Conservation (phyloP, 2,797 vertebrate genomes). For the Limosa lapponica region DNA sequence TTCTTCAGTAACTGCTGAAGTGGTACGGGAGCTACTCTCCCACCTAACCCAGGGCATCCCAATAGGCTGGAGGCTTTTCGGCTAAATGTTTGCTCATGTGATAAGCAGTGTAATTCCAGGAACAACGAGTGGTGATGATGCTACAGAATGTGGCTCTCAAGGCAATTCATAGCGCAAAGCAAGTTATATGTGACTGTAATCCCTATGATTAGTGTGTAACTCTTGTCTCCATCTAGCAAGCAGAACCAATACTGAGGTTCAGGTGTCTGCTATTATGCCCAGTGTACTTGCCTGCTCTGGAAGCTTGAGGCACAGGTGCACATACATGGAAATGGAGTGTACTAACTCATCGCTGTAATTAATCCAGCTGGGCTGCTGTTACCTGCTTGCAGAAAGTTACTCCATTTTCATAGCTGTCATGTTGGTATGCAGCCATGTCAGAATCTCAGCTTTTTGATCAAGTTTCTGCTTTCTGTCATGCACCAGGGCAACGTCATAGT, state of each 20-base stretch:
- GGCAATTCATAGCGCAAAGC: neutral
- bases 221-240: neutral
- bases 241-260: neutral
- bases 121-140: neutral
- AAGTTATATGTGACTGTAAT: neutral
- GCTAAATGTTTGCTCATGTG: neutral
- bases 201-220: neutral
- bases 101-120: neutral
- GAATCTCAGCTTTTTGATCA: neutral
- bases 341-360: neutral
- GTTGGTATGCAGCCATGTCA: neutral
- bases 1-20: neutral
- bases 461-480: neutral
- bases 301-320: neutral
- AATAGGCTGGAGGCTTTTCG: neutral
- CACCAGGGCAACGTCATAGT: neutral
- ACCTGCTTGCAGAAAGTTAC: neutral
- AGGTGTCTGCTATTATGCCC: rapidly evolving
- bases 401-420: neutral
- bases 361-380: neutral
- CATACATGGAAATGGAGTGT: neutral
- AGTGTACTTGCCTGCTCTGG: rapidly evolving
- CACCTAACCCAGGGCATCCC: neutral
- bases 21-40: neutral
- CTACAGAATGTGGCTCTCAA: neutral